These are phyloP conservation scores for Malacoraja senta DNA, from an alignment of 2,797 vertebrate species.

Conservation along the genomic window DNA sequence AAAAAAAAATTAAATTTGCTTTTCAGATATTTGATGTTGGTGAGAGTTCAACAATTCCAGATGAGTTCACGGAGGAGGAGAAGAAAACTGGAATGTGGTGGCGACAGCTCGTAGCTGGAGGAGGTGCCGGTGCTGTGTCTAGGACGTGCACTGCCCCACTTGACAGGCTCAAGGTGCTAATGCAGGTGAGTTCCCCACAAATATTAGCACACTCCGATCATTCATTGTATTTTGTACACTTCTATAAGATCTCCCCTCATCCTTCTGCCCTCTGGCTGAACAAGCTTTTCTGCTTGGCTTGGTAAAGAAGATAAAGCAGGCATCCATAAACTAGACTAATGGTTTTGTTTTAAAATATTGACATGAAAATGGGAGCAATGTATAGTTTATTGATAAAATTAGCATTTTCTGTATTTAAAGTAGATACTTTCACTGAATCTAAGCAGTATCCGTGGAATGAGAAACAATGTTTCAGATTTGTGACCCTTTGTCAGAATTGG, in stretches of 20 bases:
- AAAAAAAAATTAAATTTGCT: neutral
- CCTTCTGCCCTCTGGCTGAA: neutral
- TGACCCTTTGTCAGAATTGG: too few species aligned
- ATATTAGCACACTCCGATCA: neutral
- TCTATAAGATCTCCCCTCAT: too few species aligned
- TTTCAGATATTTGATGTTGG: slow-evolving; percentile 90
- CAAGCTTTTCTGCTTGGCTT: neutral
- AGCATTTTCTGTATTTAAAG: neutral
- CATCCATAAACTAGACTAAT: neutral
- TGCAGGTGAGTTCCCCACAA: slow-evolving; percentile 72
- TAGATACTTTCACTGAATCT: neutral
- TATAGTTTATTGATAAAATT: neutral
- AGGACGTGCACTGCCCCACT: slow-evolving; percentile 89
- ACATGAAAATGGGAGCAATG: neutral
- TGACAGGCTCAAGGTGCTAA: slow-evolving; percentile 89
- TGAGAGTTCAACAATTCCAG: slow-evolving; percentile 84
- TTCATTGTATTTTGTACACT: neutral
- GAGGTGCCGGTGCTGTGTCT: slow-evolving; percentile 83
- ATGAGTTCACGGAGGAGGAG: slow-evolving; percentile 93
- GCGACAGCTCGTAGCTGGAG: slow-evolving; percentile 91
- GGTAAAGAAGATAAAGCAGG: neutral
- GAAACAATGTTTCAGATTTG: too few species aligned
- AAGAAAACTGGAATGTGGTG: slow-evolving; percentile 91
- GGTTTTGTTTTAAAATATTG: neutral
- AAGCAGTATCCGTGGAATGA: too few species aligned